Base-by-base conservation (phyloP, 2,888 invertebrate genomes). In the Tyria jacobaeae region DNA sequence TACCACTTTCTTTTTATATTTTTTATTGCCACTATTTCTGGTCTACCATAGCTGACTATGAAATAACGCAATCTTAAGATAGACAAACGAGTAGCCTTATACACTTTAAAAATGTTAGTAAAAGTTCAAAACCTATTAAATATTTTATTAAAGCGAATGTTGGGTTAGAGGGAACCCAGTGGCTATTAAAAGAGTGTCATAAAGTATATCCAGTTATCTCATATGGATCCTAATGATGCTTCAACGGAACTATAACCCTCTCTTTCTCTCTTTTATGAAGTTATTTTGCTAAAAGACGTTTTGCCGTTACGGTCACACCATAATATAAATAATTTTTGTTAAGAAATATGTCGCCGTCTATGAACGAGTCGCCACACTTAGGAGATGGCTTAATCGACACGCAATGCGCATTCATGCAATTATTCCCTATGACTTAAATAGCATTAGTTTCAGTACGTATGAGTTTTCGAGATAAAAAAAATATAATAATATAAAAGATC, bases 141-240 rank as follows among this genome's bases (percentile, higher is more conserved):
- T 78, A 78, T 76, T 76, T 81, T 76, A 78, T 76, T 78, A 76
- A 74, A 82, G 83, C n/a, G n/a, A n/a, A n/a, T n/a, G n/a, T n/a
- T 81, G 79, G 80, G 63, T 31, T 56, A 47, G 25, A 79, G 81
- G 79, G 70, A 84, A 87, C 84, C 85, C 78, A 79, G 79, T 68
- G 76, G 83, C 85, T 85, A 89, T 89, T 89, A 89, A 87, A 89
- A 86, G 81, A 79, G 79, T 81, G 84, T 83, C 87, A 83, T 91
- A 88, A 91, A 89, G 72, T 79, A 71, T 76, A 82, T 73, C 76
- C 73, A 84, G 87, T 86, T 85, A 89, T 86, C 85, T 89, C 80
- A 81, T 81, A 84, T 79, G 77, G 80, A 79, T 80, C 78, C 83
- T 86, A 84, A 88, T 89, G 89, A 88, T 87, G 87, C 85, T 87